phyloP scores from a whole-genome alignment of 1,140 invertebrate genomes.

The Caenorhabditis remanei region DNA sequence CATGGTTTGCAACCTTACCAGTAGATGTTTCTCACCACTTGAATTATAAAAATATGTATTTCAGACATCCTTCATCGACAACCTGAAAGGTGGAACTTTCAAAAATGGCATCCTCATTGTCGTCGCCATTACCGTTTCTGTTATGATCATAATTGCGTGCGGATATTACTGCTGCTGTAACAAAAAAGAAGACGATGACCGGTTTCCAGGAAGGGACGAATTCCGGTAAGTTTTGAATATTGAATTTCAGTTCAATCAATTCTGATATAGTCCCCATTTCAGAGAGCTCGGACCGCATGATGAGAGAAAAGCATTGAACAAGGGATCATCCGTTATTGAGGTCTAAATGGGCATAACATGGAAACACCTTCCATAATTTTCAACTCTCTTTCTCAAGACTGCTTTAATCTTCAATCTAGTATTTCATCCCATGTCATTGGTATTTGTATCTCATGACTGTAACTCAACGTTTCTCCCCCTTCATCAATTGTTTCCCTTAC shows the following conservation, averaged over 20 bases:
- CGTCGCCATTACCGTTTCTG: not conserved
- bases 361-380: not conserved
- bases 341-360: not conserved
- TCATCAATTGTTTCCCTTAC: not conserved
- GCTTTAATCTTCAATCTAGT: conserved; percentile 48
- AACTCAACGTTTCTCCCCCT: not conserved
- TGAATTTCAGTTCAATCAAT: not conserved
- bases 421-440: conserved; percentile 33
- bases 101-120: not conserved
- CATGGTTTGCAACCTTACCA: not conserved
- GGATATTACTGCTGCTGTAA: conserved; percentile 41
- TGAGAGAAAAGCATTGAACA: conserved; percentile 24
- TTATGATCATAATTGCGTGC: not conserved
- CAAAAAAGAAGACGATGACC: not conserved
- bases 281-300: conserved; percentile 19
- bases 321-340: conserved; percentile 29
- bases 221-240: not conserved
- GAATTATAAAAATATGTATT: not conserved
- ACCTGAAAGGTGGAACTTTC: conserved; percentile 18
- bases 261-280: conserved; percentile 12
- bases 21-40: too few species aligned
- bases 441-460: conserved; percentile 38
- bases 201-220: conserved; percentile 13
- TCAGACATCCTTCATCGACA: conserved; percentile 34
- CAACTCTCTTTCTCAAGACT: not conserved